Evolutionary conservation across 2,113 vertebrate genomes (phyloP), one percentile per base, ranked within the genome.

Genomic region (Mohoua ochrocephala): DNA sequence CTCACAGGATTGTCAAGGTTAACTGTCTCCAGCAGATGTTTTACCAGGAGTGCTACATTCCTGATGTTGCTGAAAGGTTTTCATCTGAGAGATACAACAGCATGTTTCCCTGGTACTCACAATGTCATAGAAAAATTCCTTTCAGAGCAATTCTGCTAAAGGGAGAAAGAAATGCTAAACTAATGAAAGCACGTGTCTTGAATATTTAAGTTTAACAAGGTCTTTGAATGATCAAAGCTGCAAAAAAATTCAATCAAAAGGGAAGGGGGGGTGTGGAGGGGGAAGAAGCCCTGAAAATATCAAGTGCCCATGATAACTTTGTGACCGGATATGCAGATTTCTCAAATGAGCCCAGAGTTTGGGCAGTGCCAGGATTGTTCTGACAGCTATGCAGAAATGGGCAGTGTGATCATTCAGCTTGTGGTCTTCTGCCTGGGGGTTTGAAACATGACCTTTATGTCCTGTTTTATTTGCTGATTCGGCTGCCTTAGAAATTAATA

Each of bases 1-100:
- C 71, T 93, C 37, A 61, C 54, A 77, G 64, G 39, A n/a, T 13
- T 84, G 64, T 93, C 84, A 93, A 95, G 87, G 73, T 96, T 96
- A 95, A 77, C 84, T 59, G 44, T 84, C 74, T 95, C 13, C 73
- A 96, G 79, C 87, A 91, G 82, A 64, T 94, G 89, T 95, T 97
- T 49, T 88, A 80, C 65, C 47, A 68, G 82, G 59, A 89, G 47
- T 78, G n/a, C 30, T 54, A 15, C 45, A 33, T 91, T 93, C 27
- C 56, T 84, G 44, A 54, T 94, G 79, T 35, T 57, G 70, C 61
- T 90, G 69, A 78, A 83, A 95, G 64, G 24, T 79, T 95, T 96
- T 91, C 7, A 30, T 83, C 39, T 74, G 61, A 42, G 65, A 65
- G 27, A 23, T 68, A 44, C n/a, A 49, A 15, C 8, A 61, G 33